Evolutionary conservation across 2,888 invertebrate genomes (phyloP), one percentile per base, ranked within the genome.

Genomic region (Lasioglossum figueresi): DNA sequence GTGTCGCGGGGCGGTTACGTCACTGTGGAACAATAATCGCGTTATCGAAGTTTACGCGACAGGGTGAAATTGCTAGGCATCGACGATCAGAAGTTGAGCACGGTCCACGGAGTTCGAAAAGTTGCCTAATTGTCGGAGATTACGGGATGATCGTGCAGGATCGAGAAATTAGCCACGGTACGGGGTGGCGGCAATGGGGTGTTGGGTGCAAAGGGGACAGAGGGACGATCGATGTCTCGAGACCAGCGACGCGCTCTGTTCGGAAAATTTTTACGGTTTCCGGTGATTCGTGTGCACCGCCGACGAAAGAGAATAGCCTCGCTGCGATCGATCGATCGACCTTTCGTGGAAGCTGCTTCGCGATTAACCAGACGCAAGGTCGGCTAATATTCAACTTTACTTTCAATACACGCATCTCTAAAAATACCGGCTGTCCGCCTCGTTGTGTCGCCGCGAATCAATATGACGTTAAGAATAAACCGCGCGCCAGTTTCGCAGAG

Each of bases 311-410:
- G 63, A 31, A 40, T n/a, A 68, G 37, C 68, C 59, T 48, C 68
- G 72, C 23, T 34, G 63, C 34, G 52, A 68, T 85, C 82, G 85
- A 89, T 88, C 78, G 85, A 66, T 79, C 82, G 82, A 84, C 73
- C 83, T 87, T 79, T 82, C 80, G 48, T 81, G 63, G 73, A 85
- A 82, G 84, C 71, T 79, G 56, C 75, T 23, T 87, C 76, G 79
- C 79, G 82, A 85, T 88, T 85, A 85, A 72, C 79, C 74, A 31
- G 78, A 76, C 68, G 71, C 88, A 85, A 87, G 83, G 83, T 85
- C 82, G 79, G 72, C 68, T 82, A 88, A 89, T 84, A 85, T 84
- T 85, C 83, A 82, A 88, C 80, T 88, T 82, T 83, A 79, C 87
- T 87, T 87, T 88, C 72, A 73, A 80, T 82, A 74, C 79, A 76